Percentiles rank a stretch among this genome's conserved stretches.
phyloP scores from a whole-genome alignment of 2,888 invertebrate genomes.

The Drosophila mercatorum region DNA sequence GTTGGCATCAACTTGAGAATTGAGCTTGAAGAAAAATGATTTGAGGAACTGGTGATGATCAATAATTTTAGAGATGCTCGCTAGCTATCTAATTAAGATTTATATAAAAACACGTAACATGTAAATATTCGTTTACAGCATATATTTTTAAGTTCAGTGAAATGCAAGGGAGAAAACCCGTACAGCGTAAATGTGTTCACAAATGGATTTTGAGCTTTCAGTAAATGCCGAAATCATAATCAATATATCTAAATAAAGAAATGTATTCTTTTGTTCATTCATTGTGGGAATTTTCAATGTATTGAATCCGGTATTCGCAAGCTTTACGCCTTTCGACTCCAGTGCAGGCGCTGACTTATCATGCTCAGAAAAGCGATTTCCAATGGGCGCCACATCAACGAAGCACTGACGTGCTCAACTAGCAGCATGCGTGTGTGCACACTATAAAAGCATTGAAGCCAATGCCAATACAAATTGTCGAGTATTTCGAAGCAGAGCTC shows the following conservation, averaged over 20 bases:
- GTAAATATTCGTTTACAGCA: no score
- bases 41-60: no score
- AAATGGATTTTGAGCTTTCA: not conserved
- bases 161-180: no score
- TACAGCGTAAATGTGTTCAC: not conserved
- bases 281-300: not conserved
- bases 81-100: no score
- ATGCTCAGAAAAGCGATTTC: constrained; percentile 20
- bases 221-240: no score
- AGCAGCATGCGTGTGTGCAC: not conserved
- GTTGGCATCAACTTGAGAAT: no score
- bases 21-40: no score
- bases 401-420: not conserved
- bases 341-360: constrained; percentile 5
- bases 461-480: constrained; percentile 27
- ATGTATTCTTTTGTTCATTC: not conserved
- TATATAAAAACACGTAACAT: no score
- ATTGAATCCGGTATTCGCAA: not conserved
- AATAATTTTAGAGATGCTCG: no score
- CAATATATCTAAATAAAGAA: not conserved
- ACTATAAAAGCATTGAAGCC: not conserved
- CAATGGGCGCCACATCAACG: constrained; percentile 24
- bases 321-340: not conserved
- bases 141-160: no score
- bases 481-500: not conserved